Base-by-base conservation (phyloP, 35 echinoderm and acorn worm species). In the Lytechinus pictus region DNA sequence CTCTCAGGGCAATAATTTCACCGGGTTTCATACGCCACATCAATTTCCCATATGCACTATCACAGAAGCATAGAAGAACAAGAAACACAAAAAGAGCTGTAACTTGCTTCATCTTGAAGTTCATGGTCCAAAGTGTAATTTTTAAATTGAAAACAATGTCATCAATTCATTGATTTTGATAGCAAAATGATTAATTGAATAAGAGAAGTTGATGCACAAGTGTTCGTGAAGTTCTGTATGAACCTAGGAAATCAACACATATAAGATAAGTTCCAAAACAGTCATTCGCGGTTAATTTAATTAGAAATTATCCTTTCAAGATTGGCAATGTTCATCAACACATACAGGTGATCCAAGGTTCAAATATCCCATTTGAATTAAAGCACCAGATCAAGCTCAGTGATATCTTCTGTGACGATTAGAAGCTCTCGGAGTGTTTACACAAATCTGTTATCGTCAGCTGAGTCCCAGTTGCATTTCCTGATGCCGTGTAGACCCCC, bases 1-100 rank as follows among this genome's bases (percentile, higher is more conserved):
- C 97, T 86, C n/a, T 58, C 2, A 97, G 95, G 8, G 95, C 97
- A 52, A 97, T 97, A 61, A 96, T 57, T 53, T 97, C 95, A 27
- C 52, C 1, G 13, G 97, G 97, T 16, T 97, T 95, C 96, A 96
- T 96, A 13, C 54, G 86, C 96, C 96, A 96, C 6, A 21, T 53
- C 5, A 94, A 56, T 79, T 92, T 86, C 29, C 54, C 88, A 14
- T 44, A 52, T 92, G 89, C 11, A 90, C 5, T 52, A 16, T 24
- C 3, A 79, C 66, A 79, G 4, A 79, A 79, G 66, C 7, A 79
- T 79, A 79, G 12, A 16, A 79, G 19, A 24, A n/a, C 66, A 79
- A 79, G 66, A 24, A 79, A 24, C 66, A 0, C 33, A 0, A n/a
- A 79, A 24, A 79, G 66, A n/a, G 66, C 19, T 79, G 66, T 24